These are phyloP conservation scores for Dasypolia templi DNA, from an alignment of 2,888 invertebrate genomes.

Conservation along the genomic window DNA sequence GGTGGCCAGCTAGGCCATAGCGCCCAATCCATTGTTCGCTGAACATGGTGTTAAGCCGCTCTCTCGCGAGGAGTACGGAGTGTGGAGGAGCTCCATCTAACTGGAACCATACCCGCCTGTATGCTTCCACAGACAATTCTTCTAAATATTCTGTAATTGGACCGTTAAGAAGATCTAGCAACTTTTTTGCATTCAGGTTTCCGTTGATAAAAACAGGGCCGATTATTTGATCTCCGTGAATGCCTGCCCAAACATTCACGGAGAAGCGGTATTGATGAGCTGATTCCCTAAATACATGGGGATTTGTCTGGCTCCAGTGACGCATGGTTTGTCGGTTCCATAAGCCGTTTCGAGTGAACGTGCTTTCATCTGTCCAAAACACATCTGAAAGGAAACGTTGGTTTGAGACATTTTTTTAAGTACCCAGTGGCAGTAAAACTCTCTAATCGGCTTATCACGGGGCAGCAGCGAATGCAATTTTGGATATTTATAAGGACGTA, in stretches of 20 bases:
- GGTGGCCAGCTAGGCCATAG: too few relatives aligned
- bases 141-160: too few relatives aligned
- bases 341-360: neutral
- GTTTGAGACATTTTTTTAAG: neutral
- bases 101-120: neutral
- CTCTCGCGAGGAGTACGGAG: too few relatives aligned
- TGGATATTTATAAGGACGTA: too few relatives aligned
- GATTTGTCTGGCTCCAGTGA: neutral
- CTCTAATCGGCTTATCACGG: neutral
- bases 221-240: neutral
- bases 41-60: too few relatives aligned
- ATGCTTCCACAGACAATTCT: neutral
- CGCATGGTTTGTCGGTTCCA: neutral
- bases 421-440: neutral
- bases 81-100: too few relatives aligned
- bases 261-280: neutral
- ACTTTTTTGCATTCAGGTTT: neutral
- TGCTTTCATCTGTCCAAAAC: neutral
- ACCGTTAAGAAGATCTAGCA: neutral
- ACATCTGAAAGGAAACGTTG: neutral
- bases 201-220: too few relatives aligned
- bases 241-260: neutral
- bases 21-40: too few relatives aligned
- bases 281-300: neutral
- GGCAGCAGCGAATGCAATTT: neutral